Evolutionary conservation across 1,140 invertebrate species (phyloP), one percentile per base, ranked within the genome.

Genomic region (Neodiprion pinetum): DNA sequence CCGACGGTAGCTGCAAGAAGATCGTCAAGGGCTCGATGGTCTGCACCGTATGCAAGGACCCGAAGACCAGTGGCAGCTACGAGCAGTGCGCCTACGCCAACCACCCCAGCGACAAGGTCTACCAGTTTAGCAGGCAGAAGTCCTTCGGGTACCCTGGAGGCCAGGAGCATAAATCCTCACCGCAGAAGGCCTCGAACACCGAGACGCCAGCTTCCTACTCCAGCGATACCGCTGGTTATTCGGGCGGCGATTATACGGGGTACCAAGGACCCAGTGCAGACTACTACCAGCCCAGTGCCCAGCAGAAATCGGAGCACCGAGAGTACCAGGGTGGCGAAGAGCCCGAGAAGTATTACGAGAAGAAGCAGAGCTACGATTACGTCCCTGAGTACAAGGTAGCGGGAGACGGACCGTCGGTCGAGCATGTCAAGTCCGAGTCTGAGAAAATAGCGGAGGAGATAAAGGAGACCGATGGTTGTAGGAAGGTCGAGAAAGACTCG

Each of bases 21-120:
- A 87, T 93, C 0, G 83, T 90, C 70, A 93, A 89, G 80, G 91
- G 92, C 78, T 90, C 90, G 11, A 91, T 92, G 88, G 90, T 88
- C 8, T 95, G 94, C 79, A 92, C 88, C 61, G 85, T 92, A 3
- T 95, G 94, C 79, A 91, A 91, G 78, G 90, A 94, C 80, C 88
- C 91, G 0, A 91, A 92, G 82, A 93, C 90, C 0, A 92, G 93
- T 21, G 93, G 91, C 7, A 93, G 92, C 75, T 94, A 91, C 74
- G 93, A 95, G 86, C 91, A 92, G 49, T 94, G 93, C 79, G 91
- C 91, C 0, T 94, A 94, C 83, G 90, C 90, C 1, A 90, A 91
- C 17, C 90, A 92, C 77, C 93, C 93, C 0, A 91, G 92, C 78
- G 92, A 92, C 74, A 93, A 94, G 78, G 89, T 92, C 78, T 94